Base-by-base conservation (phyloP, 2,797 vertebrate genomes). In the Momotus momota region DNA sequence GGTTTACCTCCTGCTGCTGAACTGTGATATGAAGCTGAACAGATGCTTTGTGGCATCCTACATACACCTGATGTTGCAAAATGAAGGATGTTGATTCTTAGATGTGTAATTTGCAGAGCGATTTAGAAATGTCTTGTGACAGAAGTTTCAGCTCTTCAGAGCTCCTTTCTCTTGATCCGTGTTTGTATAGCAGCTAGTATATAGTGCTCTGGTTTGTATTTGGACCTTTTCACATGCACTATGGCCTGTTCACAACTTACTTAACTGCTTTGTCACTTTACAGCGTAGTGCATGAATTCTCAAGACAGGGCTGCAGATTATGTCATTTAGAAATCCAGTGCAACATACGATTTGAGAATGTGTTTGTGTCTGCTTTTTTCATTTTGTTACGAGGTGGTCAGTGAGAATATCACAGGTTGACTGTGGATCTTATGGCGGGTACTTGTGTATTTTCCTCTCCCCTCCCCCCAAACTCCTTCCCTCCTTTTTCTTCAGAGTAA, bases 21-120 rank as follows among this genome's bases (percentile, higher is more conserved):
- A 35, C 48, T 57, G 25, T 64, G 31, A 22, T 77, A 12, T 27
- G 69, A 90, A 90, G 88, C 43, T 67, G 71, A 95, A 48, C 81
- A 96, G 86, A 85, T 91, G 86, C 54, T 60, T 19, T 55, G 60
- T n/a, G 73, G 27, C 66, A 85, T 81, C 74, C 83, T 77, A 85
- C 95, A 87, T 52, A 82, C 57, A 82, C 74, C 67, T 57, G 77
- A 93, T 77, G 64, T 60, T 91, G 58, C 41, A 86, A 46, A 33
- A 51, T 2, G 1, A 27, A 25, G 27, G 16, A 79, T 70, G n/a
- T 67, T 85, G 81, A 80, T 67, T 74, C 70, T 82, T 94, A 86
- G 91, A 93, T 72, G 57, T 49, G 62, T 66, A 91, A 92, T 88
- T 96, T 91, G 57, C 41, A 81, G 61, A 85, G 61, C 49, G 82